Base-by-base conservation (phyloP, 1,140 invertebrate species). In the Drosophila nigrodunni region DNA sequence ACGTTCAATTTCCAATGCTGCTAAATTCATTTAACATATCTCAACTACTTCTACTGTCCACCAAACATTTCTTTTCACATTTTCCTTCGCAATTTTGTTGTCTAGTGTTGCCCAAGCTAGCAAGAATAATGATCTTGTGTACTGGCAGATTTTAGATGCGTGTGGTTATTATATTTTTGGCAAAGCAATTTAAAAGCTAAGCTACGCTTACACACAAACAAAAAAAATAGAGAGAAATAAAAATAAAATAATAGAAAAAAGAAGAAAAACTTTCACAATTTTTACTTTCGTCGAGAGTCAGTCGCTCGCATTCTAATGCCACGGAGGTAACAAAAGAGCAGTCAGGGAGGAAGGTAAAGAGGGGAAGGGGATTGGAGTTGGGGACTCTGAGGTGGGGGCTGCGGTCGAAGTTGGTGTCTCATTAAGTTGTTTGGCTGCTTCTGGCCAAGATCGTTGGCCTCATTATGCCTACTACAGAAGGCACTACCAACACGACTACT, bases 401-500 rank as follows among this genome's bases (percentile, higher is more conserved):
- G 58, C 9, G 49, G 47, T 62, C 25, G 58, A 21, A 35, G 66
- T 35, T 64, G 74, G 58, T 50, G 61, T 57, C 82, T 86, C 82
- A 87, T 87, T 87, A 87, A 87, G 69, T 72, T 74, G 78, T 71
- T 85, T 77, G 77, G 74, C 66, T 74, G 82, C 74, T 80, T 67
- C 75, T 87, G 70, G 70, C 78, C 75, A 81, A 86, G 82, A 81
- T 66, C 74, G 74, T 78, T 80, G 80, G 78, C 85, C 82, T 73
- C 79, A 88, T 87, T 87, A 87, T 75, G 74, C 76, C 59, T 52
- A 65, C 59, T 52, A 68, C 25, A 21, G 18, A 21, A 21, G 18
- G 18, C 25, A 30, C 25, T 30, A 30, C 3, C 6, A 30, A 4
- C 25, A 30, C 6, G 25, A 30, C 25, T 30, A 30, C 59, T 52